A percentile compares a stretch with the other conserved stretches of the same genome.
These are phyloP conservation scores for Acanthis flammea DNA, from an alignment of 2,797 vertebrate genomes.

Conservation along the genomic window DNA sequence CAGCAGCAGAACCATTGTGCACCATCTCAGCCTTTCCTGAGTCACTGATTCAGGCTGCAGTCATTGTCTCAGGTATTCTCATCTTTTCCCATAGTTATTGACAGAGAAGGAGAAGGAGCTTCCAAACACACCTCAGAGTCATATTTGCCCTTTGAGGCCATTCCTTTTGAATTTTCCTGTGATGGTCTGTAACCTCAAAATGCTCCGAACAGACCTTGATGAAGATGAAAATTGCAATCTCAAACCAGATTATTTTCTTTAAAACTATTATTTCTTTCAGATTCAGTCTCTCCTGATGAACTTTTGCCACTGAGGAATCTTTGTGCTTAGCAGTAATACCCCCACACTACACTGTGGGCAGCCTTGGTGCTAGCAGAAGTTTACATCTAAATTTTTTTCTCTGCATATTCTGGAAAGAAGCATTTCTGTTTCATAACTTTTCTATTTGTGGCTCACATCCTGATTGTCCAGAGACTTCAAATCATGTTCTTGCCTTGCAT, in stretches of 20 bases:
- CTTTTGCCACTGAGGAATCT: not conserved
- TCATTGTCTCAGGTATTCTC: not conserved
- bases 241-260: not conserved
- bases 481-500: not conserved
- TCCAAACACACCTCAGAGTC: not conserved
- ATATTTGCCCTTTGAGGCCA: not conserved
- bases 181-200: not conserved
- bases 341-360: not conserved
- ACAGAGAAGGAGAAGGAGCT: not conserved
- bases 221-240: not conserved
- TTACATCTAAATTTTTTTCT: not conserved
- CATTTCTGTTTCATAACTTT: not conserved
- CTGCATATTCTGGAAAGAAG: not conserved
- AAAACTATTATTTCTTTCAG: not conserved
- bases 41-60: not conserved
- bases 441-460: not conserved
- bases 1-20: not conserved
- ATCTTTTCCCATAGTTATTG: not conserved
- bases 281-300: not conserved
- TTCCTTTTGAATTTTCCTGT: not conserved
- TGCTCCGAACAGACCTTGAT: not conserved
- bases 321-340: not conserved
- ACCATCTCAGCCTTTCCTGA: not conserved
- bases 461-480: not conserved
- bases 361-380: not conserved